Conservation (phyloP, 2,113 vertebrate genomes). For the Macrotus californicus region DNA sequence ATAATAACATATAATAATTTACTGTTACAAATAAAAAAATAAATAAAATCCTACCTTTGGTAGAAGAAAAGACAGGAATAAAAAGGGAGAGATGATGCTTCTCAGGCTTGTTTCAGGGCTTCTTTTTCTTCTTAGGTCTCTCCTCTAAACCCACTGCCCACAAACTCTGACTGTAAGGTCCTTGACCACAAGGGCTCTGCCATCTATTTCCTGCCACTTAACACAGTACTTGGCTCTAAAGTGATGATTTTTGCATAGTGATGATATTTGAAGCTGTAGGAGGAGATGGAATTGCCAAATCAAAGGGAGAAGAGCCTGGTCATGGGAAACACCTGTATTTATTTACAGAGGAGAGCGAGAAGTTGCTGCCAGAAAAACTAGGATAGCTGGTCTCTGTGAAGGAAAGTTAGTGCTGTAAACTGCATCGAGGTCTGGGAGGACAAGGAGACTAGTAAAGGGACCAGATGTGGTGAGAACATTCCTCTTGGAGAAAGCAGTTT, state of each 20-base stretch:
- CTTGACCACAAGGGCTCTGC: background rate
- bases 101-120: background rate
- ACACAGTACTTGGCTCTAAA: background rate
- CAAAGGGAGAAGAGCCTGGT: conserved; percentile 26
- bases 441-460: background rate
- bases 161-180: background rate
- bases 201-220: background rate
- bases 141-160: background rate
- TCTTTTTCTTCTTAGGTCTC: background rate
- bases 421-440: background rate
- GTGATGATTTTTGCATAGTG: background rate
- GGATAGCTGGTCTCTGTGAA: background rate
- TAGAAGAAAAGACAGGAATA: background rate
- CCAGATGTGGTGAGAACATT: background rate
- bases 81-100: background rate
- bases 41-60: background rate
- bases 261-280: background rate
- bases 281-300: conserved; percentile 10
- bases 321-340: conserved; percentile 45
- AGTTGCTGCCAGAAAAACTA: background rate
- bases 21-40: background rate
- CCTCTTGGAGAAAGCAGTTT: background rate
- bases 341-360: conserved; percentile 34
- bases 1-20: background rate
- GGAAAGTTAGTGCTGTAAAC: background rate